These are phyloP conservation scores for Cecropterus lyciades DNA, from an alignment of 1,140 invertebrate species.

Conservation along the genomic window DNA sequence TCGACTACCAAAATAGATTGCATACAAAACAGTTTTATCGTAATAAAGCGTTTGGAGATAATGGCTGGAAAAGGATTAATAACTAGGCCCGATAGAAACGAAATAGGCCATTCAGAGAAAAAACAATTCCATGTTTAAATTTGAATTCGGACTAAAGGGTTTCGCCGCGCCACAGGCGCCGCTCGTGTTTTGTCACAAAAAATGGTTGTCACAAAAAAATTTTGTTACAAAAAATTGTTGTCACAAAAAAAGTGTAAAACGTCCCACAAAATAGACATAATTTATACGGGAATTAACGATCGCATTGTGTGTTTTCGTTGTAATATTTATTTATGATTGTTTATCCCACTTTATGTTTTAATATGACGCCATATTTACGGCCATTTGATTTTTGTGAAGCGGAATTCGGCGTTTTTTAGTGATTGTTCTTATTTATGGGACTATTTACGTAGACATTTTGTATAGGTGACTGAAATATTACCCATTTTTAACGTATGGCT, in stretches of 20 bases:
- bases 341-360: constrained; percentile 83
- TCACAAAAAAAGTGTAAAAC: constrained; percentile 78
- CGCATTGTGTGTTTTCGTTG: constrained; percentile 75
- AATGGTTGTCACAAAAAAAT: constrained; percentile 65
- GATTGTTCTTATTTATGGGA: constrained; percentile 64
- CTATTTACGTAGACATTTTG: constrained; percentile 56
- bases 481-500: constrained; percentile 41
- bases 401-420: constrained; percentile 60
- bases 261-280: constrained; percentile 75
- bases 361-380: constrained; percentile 76
- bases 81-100: constrained; percentile 45
- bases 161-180: constrained; percentile 70
- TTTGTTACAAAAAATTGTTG: constrained; percentile 62
- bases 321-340: constrained; percentile 83
- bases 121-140: constrained; percentile 45
- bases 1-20: constrained; percentile 47
- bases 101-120: constrained; percentile 45
- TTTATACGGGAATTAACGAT: constrained; percentile 78
- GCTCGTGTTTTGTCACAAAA: constrained; percentile 64
- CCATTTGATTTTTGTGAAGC: constrained; percentile 57
- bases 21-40: constrained; percentile 46
- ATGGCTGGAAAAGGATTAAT: constrained; percentile 70
- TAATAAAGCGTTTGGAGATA: constrained; percentile 70
- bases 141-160: constrained; percentile 67
- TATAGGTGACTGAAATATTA: constrained; percentile 48